Evolutionary conservation across 2,113 vertebrate species (phyloP), one percentile per base, ranked within the genome.

Genomic region (Brachypteracias leptosomus): DNA sequence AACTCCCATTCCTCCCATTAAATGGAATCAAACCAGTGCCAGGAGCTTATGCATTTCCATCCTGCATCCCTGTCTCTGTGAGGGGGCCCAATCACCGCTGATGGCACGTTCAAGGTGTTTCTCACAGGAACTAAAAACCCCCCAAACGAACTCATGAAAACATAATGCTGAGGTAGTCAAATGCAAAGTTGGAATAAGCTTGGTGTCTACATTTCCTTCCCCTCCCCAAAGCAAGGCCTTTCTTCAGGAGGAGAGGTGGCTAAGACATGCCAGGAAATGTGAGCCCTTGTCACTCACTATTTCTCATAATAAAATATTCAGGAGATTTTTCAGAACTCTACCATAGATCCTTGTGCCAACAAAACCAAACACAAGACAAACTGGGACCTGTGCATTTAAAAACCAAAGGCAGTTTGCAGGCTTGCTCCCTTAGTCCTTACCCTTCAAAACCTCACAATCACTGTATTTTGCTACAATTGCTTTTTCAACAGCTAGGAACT

Each of bases 1-100:
- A 88, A 63, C 40, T 93, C 90, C 85, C 62, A 33, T 36, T 73
- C 15, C 21, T 91, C 58, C 51, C 67, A 67, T 61, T n/a, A 76
- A 47, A 76, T 3, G 13, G 33, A 79, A 72, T 29, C 5, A 6
- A 81, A 82, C 3, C 17, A 74, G 63, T 40, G 63, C 63, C 68
- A 77, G 42, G 63, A 86, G 61, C 55, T 73, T 13, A 31, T 29
- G 67, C 16, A 26, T 76, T 91, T 76, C 81, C 78, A 62, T 19
- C 58, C 84, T 10, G 7, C 6, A 26, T 26, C 81, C 72, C 38
- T 66, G 66, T 26, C 36, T 65, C 52, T 51, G 70, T 35, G 66
- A 20, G 4, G 5, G 70, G 49, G 49, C 40, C 84, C 70, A 55
- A 72, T 24, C 31, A 19, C 11, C 3, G 1, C 24, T 15, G 40